phyloP scores from a whole-genome alignment of 2,113 vertebrate species.

The Neodon shergylaensis region DNA sequence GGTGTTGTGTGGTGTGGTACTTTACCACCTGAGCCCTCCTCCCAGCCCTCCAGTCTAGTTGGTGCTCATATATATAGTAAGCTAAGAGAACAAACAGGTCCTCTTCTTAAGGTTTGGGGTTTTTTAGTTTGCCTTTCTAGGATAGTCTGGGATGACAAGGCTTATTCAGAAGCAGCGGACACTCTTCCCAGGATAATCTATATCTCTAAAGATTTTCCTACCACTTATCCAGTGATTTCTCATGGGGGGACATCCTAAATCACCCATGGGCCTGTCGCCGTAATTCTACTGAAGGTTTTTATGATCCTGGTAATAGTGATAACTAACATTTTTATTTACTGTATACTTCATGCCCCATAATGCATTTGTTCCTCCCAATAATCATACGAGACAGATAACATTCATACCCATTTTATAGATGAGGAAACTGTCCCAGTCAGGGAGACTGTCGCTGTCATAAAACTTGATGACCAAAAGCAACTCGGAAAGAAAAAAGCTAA shows the following conservation, averaged over 20 bases:
- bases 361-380: background rate
- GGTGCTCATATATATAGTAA: background rate
- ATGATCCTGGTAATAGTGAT: background rate
- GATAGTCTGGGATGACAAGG: background rate
- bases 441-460: background rate
- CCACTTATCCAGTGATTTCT: background rate
- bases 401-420: background rate
- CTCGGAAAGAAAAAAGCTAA: background rate
- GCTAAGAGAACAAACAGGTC: background rate
- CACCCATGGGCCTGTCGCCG: background rate
- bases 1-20: background rate
- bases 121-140: background rate
- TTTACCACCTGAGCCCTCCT: background rate
- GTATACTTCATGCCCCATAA: background rate
- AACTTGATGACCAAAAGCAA: background rate
- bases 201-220: background rate
- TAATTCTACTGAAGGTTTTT: background rate
- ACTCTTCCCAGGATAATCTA: background rate
- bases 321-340: background rate
- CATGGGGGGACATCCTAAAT: background rate
- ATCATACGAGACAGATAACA: background rate
- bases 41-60: background rate
- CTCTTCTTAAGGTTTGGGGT: background rate
- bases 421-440: background rate
- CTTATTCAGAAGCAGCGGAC: background rate